A percentile compares a stretch with the other conserved stretches of the same genome.
Conservation (phyloP, 2,888 invertebrate species). For the Sturmia bella region DNA sequence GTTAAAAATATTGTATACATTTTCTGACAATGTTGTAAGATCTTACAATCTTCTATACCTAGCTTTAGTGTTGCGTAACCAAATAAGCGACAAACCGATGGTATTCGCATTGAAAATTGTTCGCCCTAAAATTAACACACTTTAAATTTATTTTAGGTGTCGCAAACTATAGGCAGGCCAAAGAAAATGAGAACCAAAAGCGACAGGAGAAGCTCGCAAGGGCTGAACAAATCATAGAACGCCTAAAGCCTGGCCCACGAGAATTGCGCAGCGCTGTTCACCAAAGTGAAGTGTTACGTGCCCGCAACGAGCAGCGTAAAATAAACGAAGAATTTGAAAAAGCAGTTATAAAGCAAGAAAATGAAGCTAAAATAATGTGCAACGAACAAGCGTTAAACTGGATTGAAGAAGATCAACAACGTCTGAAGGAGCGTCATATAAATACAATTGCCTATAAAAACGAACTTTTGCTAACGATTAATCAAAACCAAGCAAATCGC, state of each 20-base stretch:
- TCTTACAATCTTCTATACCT: too few relatives aligned
- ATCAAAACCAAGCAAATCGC: slow-evolving; percentile 75
- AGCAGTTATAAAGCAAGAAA: slow-evolving; percentile 73
- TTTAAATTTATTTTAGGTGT: slow-evolving; percentile 49
- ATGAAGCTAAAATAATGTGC: slow-evolving; percentile 77
- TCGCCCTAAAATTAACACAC: too few relatives aligned
- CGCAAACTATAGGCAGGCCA: slow-evolving; percentile 61
- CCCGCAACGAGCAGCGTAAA: slow-evolving; percentile 77
- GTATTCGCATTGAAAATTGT: background rate
- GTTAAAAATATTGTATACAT: too few relatives aligned
- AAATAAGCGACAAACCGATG: too few relatives aligned
- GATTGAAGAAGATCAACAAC: slow-evolving; percentile 78
- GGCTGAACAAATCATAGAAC: slow-evolving; percentile 77
- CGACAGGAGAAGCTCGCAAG: slow-evolving; percentile 76
- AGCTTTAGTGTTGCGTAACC: too few relatives aligned
- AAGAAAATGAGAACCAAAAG: slow-evolving; percentile 74
- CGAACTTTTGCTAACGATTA: slow-evolving; percentile 76
- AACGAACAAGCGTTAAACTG: slow-evolving; percentile 79
- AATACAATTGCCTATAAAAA: slow-evolving; percentile 76
- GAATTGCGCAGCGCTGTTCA: slow-evolving; percentile 79
- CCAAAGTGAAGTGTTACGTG: slow-evolving; percentile 79
- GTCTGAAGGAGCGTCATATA: slow-evolving; percentile 75
- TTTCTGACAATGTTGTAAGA: too few relatives aligned
- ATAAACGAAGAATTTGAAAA: slow-evolving; percentile 76
- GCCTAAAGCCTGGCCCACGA: slow-evolving; percentile 78